phyloP scores from a whole-genome alignment of 2,888 invertebrate genomes.

The Drosophila nigricruria region DNA sequence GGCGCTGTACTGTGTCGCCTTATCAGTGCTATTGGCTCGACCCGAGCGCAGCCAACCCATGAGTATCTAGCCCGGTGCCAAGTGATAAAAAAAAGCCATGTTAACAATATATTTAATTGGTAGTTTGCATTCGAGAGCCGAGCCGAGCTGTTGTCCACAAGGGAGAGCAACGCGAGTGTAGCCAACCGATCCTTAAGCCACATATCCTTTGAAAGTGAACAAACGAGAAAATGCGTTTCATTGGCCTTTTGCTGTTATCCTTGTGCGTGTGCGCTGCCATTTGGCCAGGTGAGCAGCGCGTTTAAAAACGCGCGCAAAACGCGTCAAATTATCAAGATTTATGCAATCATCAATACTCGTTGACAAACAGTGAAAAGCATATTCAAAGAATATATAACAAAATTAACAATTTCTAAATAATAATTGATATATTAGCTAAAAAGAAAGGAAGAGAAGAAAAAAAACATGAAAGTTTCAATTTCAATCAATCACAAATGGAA shows the following conservation, averaged over 20 bases:
- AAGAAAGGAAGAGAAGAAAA: conserved; percentile 7
- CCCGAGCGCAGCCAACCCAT: conserved; percentile 28
- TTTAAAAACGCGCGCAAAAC: conserved; percentile 24
- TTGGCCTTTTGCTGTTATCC: conserved; percentile 39
- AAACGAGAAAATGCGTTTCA: conserved; percentile 53
- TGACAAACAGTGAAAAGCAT: conserved; percentile 13
- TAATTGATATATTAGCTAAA: conserved; percentile 24
- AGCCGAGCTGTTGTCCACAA: conserved; percentile 55
- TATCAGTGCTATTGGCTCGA: conserved; percentile 59
- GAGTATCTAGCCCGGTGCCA: conserved; percentile 27
- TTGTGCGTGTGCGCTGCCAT: conserved; percentile 40
- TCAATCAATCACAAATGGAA: conserved; percentile 47
- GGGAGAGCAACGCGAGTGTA: not conserved
- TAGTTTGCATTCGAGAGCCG: conserved; percentile 76
- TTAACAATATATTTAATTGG: conserved; percentile 80
- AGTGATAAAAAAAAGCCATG: conserved; percentile 72
- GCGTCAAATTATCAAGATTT: conserved; percentile 14
- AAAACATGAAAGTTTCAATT: not conserved
- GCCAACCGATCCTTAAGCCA: conserved; percentile 7
- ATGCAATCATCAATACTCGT: conserved; percentile 24
- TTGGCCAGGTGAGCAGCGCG: conserved; percentile 58
- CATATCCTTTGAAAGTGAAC: conserved; percentile 17
- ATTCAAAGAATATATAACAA: not conserved
- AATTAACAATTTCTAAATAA: not conserved
- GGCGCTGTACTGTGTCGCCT: conserved; percentile 34